Conservation (phyloP, 2,888 invertebrate genomes). For the Euspilapteryx auroguttella region DNA sequence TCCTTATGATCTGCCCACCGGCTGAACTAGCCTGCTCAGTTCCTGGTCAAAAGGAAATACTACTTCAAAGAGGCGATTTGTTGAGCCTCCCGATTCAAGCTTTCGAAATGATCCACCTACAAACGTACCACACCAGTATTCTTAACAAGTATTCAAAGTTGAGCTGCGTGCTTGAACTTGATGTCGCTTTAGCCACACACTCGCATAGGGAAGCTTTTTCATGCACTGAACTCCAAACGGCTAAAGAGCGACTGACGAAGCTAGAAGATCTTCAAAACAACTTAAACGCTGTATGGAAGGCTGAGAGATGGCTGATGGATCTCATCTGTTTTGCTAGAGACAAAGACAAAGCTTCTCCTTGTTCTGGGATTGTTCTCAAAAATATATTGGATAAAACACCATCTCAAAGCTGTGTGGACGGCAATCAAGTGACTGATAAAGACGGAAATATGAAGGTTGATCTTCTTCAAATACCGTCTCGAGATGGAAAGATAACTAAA, state of each 20-base stretch:
- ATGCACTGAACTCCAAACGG: constrained; percentile 79
- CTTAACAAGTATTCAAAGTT: constrained; percentile 89
- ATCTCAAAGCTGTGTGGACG: constrained; percentile 22
- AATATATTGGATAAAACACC: constrained; percentile 35
- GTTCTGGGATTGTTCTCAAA: constrained; percentile 51
- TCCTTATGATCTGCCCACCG: constrained; percentile 90
- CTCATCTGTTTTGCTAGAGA: constrained; percentile 93
- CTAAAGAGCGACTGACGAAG: constrained; percentile 81
- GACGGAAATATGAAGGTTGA: constrained; percentile 35
- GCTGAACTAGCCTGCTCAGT: constrained; percentile 91
- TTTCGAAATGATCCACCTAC: constrained; percentile 92
- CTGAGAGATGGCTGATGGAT: constrained; percentile 95
- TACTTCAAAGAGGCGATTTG: constrained; percentile 82
- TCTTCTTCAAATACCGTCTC: constrained; percentile 68
- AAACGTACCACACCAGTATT: constrained; percentile 90
- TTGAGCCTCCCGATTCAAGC: constrained; percentile 91
- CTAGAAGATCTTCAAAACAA: constrained; percentile 84
- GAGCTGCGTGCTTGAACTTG: constrained; percentile 91
- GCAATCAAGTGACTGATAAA: constrained; percentile 45
- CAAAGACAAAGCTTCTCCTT: constrained; percentile 39
- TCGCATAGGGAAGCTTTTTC: constrained; percentile 95
- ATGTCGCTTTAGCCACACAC: constrained; percentile 89
- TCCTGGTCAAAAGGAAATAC: constrained; percentile 82
- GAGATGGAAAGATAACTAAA: constrained; percentile 75
- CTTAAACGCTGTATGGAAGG: constrained; percentile 90